These are phyloP conservation scores for Emydura subglobosa DNA, from an alignment of 2,113 vertebrate species.

Conservation along the genomic window DNA sequence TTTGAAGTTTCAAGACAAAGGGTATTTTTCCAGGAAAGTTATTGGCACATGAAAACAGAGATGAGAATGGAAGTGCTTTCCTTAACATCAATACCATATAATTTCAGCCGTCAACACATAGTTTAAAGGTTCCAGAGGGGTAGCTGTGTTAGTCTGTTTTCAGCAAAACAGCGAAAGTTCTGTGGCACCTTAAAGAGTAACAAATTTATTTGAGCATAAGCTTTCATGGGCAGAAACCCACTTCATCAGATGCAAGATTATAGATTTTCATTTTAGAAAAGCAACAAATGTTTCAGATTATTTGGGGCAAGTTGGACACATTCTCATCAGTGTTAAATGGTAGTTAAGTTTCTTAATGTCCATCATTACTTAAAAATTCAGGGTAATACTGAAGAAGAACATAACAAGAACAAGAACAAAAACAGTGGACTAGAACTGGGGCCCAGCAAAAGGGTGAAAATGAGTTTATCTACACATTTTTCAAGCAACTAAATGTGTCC, in stretches of 20 bases:
- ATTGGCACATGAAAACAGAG: conserved; percentile 14
- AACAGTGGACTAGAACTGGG: neutral
- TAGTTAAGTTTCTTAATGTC: neutral
- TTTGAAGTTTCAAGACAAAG: conserved; percentile 31
- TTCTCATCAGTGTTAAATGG: neutral
- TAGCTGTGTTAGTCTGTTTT: too few relatives aligned
- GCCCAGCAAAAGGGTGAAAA: neutral
- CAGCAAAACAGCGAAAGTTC: too few relatives aligned
- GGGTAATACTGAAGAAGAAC: neutral
- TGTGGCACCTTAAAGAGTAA: too few relatives aligned
- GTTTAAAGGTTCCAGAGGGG: neutral
- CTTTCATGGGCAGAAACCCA: too few relatives aligned
- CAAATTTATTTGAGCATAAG: too few relatives aligned
- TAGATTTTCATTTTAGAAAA: neutral
- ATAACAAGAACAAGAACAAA: neutral
- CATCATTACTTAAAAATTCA: neutral
- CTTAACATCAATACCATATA: conserved; percentile 35
- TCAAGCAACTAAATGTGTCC: neutral
- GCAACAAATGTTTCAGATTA: neutral
- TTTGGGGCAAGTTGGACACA: neutral
- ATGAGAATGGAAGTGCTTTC: conserved; percentile 12
- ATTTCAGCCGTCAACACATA: neutral
- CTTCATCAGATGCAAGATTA: neutral
- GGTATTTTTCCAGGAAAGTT: conserved; percentile 28
- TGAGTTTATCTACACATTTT: neutral